Evolutionary conservation across 2,113 vertebrate species (phyloP).

Genomic region (Saguinus imperator): DNA sequence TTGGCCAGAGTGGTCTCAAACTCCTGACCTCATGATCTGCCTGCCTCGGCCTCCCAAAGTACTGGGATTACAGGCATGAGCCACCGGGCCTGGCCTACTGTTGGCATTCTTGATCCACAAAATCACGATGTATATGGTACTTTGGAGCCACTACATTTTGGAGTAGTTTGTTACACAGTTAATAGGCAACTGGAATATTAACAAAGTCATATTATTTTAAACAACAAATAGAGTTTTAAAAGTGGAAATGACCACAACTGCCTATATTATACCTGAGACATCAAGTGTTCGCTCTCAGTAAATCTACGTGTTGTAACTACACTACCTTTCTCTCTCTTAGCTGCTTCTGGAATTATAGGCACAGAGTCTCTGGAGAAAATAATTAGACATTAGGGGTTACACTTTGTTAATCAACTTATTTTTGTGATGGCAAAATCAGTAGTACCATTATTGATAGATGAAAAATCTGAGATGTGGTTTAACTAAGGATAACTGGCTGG

Average conservation of each 20-base stretch:
- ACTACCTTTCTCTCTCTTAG: neutral
- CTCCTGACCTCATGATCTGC: too few relatives aligned
- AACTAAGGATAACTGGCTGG: slow-evolving; percentile 45
- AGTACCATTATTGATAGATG: slow-evolving; percentile 9
- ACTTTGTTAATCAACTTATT: slow-evolving; percentile 36
- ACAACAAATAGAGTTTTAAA: neutral
- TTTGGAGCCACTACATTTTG: neutral
- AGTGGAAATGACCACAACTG: neutral
- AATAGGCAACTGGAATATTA: neutral
- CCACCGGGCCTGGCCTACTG: too few relatives aligned
- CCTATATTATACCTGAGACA: neutral
- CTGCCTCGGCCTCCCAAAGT: too few relatives aligned
- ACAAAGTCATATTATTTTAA: neutral
- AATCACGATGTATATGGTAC: neutral
- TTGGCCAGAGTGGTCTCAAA: too few relatives aligned
- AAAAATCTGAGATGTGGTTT: slow-evolving; percentile 47
- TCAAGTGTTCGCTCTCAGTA: neutral
- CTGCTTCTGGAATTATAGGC: neutral
- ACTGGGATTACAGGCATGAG: too few relatives aligned
- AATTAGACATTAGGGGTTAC: neutral
- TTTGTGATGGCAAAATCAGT: slow-evolving; percentile 5
- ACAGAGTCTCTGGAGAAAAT: neutral
- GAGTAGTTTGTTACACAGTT: neutral
- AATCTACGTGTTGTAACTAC: neutral
- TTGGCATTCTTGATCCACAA: neutral